Percentiles rank a stretch among this genome's conserved stretches.
Conservation (phyloP, 2,113 vertebrate species). For the Noturus placidus region DNA sequence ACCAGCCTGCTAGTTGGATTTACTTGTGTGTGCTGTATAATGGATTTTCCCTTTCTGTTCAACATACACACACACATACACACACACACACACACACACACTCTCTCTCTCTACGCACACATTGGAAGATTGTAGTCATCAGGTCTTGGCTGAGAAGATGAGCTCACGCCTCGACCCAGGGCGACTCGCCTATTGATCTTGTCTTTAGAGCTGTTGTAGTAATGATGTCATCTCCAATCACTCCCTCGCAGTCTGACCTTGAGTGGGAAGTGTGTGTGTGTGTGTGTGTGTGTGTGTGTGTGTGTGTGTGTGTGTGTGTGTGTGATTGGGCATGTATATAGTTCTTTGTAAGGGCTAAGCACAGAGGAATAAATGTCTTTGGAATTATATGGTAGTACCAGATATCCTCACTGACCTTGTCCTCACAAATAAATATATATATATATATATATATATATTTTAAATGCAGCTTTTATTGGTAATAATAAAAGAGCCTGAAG, state of each 20-base stretch:
- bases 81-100: conserved; percentile 4
- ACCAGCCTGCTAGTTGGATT: not conserved
- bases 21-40: not conserved
- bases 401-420: not conserved
- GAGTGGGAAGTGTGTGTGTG: conserved; percentile 56
- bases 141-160: conserved; percentile 38
- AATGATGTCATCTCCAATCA: conserved; percentile 76
- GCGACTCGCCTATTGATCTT: conserved; percentile 68
- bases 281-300: conserved; percentile 35
- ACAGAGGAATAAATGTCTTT: not conserved
- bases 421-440: not conserved
- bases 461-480: not conserved
- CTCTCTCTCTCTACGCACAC: not conserved
- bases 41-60: conserved; percentile 25
- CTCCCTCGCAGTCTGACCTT: conserved; percentile 73
- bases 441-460: too few species aligned
- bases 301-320: not conserved
- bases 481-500: not conserved
- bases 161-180: conserved; percentile 57
- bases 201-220: conserved; percentile 66
- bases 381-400: not conserved
- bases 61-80: conserved; percentile 13
- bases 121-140: conserved; percentile 25
- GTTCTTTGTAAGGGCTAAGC: not conserved
- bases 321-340: not conserved